phyloP scores from a whole-genome alignment of 2,888 invertebrate species.

The Aethes cnicana region DNA sequence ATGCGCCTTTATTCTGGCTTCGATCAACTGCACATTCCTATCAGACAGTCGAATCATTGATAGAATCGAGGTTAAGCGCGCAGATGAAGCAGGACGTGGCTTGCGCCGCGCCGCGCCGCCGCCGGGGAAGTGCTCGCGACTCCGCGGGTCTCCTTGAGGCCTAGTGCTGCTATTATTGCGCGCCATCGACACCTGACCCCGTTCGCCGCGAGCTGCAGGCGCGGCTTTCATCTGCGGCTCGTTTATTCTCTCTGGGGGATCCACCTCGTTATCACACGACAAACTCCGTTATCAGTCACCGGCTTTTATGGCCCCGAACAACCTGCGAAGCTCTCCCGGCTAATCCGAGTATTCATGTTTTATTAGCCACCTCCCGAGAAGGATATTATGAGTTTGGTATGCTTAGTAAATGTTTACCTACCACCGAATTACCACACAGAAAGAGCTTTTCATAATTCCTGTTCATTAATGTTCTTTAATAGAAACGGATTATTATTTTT shows the following conservation, averaged over 20 bases:
- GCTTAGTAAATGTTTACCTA: constrained; percentile 4
- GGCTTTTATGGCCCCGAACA: not conserved
- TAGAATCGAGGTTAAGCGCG: not conserved
- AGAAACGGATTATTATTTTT: not conserved
- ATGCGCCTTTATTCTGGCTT: too few species aligned
- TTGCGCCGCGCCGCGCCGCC: not conserved
- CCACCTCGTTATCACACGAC: constrained; percentile 5
- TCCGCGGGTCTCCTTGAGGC: not conserved
- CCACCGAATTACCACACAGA: not conserved
- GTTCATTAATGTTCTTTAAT: not conserved
- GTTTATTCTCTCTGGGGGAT: constrained; percentile 2
- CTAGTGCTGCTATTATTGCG: not conserved
- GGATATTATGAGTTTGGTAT: constrained; percentile 8
- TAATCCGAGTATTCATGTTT: constrained; percentile 8
- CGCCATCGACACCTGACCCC: too few species aligned
- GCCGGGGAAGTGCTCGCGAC: not conserved
- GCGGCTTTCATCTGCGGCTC: not conserved
- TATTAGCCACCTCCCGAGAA: not conserved
- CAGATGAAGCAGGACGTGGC: not conserved
- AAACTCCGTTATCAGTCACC: constrained; percentile 3
- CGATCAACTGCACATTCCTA: too few species aligned
- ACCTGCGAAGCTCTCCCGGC: not conserved
- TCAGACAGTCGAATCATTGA: too few species aligned
- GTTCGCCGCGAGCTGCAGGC: too few species aligned
- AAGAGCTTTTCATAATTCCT: not conserved